Evolutionary conservation across 2,113 vertebrate species (phyloP).

Genomic region (Tringa solitaria): DNA sequence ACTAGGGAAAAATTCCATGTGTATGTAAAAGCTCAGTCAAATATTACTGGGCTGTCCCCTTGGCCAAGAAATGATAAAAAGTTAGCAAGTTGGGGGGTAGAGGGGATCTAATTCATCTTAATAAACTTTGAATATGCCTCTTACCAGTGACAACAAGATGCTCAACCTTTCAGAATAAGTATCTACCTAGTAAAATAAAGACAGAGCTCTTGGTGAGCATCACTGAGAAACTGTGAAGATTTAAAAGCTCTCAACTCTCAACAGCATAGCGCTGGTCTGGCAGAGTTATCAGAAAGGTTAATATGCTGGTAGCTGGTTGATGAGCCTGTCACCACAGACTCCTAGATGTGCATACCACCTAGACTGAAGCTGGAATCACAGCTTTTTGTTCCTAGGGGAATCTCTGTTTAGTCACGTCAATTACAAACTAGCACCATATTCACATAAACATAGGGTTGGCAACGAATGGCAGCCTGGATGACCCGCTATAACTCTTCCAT

Average conservation of each 20-base stretch:
- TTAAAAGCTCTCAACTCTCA: not conserved
- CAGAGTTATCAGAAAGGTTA: not conserved
- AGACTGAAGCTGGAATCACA: not conserved
- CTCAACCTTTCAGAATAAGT: not conserved
- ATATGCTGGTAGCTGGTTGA: not conserved
- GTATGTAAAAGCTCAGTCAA: not conserved
- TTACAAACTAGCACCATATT: not conserved
- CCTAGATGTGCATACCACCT: not conserved
- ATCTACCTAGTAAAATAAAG: not conserved
- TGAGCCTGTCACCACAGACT: not conserved
- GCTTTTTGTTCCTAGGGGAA: not conserved
- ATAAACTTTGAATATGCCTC: not conserved
- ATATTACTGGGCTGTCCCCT: not conserved
- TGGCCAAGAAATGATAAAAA: not conserved
- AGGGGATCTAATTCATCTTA: not conserved
- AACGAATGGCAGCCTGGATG: not conserved
- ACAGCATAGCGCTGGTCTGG: not conserved
- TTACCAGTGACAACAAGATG: not conserved
- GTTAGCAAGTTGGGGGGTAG: fast-evolving
- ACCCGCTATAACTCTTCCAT: not conserved
- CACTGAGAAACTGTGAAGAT: not conserved
- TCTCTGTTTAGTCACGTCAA: not conserved
- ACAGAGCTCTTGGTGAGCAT: not conserved
- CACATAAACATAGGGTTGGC: not conserved
- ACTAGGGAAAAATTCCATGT: not conserved